A percentile compares a stretch with the other conserved stretches of the same genome.
phyloP scores from a whole-genome alignment of 2,113 vertebrate species.

The Hydrolagus affinis region DNA sequence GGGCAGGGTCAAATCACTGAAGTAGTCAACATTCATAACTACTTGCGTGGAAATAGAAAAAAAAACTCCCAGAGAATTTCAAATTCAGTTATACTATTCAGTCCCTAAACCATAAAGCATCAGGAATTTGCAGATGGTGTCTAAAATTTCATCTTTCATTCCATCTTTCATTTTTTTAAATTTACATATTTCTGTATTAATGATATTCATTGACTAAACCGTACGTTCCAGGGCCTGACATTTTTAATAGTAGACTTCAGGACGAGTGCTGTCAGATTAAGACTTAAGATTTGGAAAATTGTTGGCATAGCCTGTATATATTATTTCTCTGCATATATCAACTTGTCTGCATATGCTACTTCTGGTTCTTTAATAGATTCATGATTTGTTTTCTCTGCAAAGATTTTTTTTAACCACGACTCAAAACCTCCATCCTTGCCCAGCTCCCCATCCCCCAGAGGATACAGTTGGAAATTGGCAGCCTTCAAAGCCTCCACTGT shows the following conservation, averaged over 20 bases:
- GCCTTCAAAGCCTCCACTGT: no score
- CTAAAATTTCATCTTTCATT: neutral
- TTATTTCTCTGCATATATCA: neutral
- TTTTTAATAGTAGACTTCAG: constrained; percentile 7
- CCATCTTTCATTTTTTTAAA: neutral
- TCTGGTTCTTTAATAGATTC: neutral
- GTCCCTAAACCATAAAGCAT: neutral
- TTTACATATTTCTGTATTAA: neutral
- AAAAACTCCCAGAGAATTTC: neutral
- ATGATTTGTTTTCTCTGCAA: no score
- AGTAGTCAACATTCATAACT: neutral
- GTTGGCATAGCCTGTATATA: constrained; percentile 4
- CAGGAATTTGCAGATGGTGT: neutral
- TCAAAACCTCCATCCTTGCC: no score
- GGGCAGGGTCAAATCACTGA: no score
- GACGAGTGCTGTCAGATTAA: constrained; percentile 14
- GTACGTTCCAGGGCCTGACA: neutral
- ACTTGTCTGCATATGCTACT: neutral
- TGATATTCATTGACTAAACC: constrained; percentile 9
- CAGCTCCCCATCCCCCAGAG: no score
- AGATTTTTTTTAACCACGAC: no score
- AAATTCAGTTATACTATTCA: neutral
- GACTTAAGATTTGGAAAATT: constrained; percentile 13
- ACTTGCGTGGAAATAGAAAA: neutral
- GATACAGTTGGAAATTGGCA: no score